phyloP scores from a whole-genome alignment of 30 jellyfish, hydroid and myxozoan genomes.

The Clytia hemisphaerica region DNA sequence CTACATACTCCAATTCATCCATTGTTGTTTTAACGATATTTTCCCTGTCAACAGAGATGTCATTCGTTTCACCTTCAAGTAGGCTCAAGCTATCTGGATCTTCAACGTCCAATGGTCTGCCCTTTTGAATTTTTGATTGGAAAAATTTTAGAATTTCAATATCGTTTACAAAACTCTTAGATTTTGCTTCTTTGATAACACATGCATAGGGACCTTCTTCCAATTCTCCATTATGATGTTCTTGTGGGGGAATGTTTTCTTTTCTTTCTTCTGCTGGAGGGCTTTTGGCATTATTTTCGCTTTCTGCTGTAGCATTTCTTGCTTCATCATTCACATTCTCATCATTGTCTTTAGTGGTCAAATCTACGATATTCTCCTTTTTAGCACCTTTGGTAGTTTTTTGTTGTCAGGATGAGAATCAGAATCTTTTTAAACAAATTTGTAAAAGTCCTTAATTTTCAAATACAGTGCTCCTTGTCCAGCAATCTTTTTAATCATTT shows the following conservation, averaged over 20 bases:
- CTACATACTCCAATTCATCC: constrained; percentile 11
- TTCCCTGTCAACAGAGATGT: constrained; percentile 19
- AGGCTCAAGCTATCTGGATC: neutral
- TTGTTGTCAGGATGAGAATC: too few species aligned
- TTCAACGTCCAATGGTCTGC: constrained; percentile 11
- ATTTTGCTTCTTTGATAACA: neutral
- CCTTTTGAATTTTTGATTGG: constrained; percentile 5
- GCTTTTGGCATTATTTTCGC: neutral
- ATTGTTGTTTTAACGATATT: constrained; percentile 13
- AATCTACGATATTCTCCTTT: neutral
- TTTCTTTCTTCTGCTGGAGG: neutral
- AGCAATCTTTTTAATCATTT: constrained; percentile 16
- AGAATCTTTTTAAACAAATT: too few species aligned
- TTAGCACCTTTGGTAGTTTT: too few species aligned
- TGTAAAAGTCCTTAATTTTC: constrained; percentile 7
- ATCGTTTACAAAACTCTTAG: neutral
- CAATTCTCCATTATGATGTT: neutral
- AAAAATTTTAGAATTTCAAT: constrained; percentile 5
- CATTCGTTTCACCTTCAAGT: constrained; percentile 32
- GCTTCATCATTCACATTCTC: constrained; percentile 6
- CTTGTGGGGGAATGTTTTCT: neutral
- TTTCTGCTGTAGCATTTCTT: neutral
- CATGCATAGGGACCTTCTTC: neutral
- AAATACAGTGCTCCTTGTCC: constrained; percentile 18
- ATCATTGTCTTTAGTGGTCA: too few species aligned